Base-by-base conservation (phyloP, 2,797 vertebrate species). In the Danio albolineatus region DNA sequence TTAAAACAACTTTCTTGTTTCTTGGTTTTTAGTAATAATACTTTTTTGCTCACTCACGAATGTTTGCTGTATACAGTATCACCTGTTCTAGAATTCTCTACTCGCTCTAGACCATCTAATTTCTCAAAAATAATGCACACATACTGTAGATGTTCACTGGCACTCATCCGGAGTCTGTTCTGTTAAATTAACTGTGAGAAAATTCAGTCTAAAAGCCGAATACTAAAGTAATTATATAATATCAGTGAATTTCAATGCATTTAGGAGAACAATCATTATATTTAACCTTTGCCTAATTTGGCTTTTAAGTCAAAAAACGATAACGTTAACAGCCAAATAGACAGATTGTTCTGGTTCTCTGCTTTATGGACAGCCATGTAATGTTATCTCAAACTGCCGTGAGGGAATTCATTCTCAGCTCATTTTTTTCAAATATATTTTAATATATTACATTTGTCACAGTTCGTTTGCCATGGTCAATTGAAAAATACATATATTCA, bases 341-440 rank as follows among this genome's bases (percentile, higher is more conserved):
- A 14, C 51, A 14, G 9, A 13, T n/a, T 53, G 12, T 36, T 70
- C 10, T 10, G 38, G 53, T 70, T n/a, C 2, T 13, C 19, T 62
- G 60, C 17, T 57, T 72, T 44, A 21, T 19, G 41, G 39, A 19
- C 10, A 72, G 17, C 53, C 69, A 57, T 16, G 38, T 43, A 72
- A 43, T 43, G 10, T 64, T 19, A 64, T 56, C 39, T 57, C 54
- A 44, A 72, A 72, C 5, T 16, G 38, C 69, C 38, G 57, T 16
- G 17, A 72, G 12, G 12, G 12, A 72, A 57, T 53, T 57, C 16
- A 69, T 69, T 53, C 28, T 6, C 66, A 43, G 38, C 38, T 71
- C 6, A 72, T 72, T 72, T 41, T 21, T 16, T 60, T 9, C 51
- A 9, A 70, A 43, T 43, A 54, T 73, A 54, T 54, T 73, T 60